Evolutionary conservation across 2,113 vertebrate species (phyloP).

Genomic region (Corythornis vintsioides): DNA sequence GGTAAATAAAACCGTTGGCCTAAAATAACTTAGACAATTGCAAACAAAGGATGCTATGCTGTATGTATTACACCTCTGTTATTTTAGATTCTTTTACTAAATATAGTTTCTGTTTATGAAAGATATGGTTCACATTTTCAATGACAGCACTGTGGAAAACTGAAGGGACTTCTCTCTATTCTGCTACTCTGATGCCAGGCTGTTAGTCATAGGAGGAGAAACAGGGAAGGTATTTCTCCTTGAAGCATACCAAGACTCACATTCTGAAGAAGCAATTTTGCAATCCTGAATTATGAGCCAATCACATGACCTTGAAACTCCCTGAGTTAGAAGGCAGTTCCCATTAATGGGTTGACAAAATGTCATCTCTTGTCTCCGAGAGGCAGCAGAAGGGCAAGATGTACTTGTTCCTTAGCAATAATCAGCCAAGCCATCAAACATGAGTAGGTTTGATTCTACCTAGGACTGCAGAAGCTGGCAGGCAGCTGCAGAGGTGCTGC

Average conservation of each 20-base stretch:
- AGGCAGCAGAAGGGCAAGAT: neutral
- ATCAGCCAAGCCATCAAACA: neutral
- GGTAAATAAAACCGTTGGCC: conserved; percentile 5
- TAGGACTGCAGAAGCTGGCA: neutral
- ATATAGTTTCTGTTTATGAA: neutral
- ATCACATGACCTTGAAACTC: neutral
- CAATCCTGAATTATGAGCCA: neutral
- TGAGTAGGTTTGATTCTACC: neutral
- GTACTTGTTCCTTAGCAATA: neutral
- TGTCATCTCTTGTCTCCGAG: neutral
- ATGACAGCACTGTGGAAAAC: neutral
- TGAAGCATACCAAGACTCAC: neutral
- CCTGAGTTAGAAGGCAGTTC: conserved; percentile 10
- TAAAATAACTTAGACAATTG: neutral
- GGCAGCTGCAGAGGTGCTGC: neutral
- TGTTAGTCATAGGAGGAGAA: neutral
- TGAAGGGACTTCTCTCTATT: neutral
- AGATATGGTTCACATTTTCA: neutral
- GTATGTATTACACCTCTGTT: neutral
- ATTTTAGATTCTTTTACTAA: neutral
- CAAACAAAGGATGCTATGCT: neutral
- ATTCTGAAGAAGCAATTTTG: neutral
- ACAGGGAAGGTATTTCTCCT: conserved; percentile 6
- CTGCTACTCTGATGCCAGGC: neutral
- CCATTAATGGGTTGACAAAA: neutral